Conservation (phyloP, 2,797 vertebrate genomes). For the Tapera naevia region DNA sequence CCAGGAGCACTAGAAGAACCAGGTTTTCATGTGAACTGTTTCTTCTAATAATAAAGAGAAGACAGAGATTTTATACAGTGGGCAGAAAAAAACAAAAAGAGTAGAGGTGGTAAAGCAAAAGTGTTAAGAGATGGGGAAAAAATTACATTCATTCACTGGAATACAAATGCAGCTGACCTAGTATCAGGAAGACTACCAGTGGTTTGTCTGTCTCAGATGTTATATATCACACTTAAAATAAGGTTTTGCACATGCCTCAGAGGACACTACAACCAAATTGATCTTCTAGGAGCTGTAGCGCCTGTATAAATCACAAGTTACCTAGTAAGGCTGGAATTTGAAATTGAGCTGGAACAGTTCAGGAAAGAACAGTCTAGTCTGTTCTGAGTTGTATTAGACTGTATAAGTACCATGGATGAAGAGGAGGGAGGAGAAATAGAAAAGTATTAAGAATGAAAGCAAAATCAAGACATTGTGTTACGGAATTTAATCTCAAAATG, state of each 20-base stretch:
- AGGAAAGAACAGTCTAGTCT: not conserved
- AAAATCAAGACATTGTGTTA: not conserved
- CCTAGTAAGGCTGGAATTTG: constrained; percentile 9
- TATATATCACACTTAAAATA: constrained; percentile 49
- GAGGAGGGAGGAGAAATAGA: not conserved
- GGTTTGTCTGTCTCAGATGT: constrained; percentile 45
- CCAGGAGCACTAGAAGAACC: not conserved
- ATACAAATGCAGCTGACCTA: constrained; percentile 15
- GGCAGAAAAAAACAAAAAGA: not conserved
- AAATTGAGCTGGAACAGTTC: not conserved
- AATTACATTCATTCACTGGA: not conserved
- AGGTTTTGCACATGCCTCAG: constrained; percentile 37
- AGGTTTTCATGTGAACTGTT: constrained; percentile 10
- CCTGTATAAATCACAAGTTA: constrained; percentile 40
- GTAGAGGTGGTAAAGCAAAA: not conserved
- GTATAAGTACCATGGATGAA: not conserved
- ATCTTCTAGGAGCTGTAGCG: not conserved
- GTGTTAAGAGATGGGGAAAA: not conserved
- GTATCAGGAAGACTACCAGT: constrained; percentile 41
- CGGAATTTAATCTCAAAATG: not conserved
- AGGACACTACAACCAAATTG: not conserved
- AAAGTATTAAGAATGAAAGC: not conserved
- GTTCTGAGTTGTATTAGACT: constrained; percentile 27
- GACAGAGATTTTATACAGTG: not conserved
- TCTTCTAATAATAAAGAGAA: constrained; percentile 25